These are phyloP conservation scores for Lepilemur ruficaudatus DNA, from an alignment of 2,797 vertebrate genomes.

Conservation along the genomic window DNA sequence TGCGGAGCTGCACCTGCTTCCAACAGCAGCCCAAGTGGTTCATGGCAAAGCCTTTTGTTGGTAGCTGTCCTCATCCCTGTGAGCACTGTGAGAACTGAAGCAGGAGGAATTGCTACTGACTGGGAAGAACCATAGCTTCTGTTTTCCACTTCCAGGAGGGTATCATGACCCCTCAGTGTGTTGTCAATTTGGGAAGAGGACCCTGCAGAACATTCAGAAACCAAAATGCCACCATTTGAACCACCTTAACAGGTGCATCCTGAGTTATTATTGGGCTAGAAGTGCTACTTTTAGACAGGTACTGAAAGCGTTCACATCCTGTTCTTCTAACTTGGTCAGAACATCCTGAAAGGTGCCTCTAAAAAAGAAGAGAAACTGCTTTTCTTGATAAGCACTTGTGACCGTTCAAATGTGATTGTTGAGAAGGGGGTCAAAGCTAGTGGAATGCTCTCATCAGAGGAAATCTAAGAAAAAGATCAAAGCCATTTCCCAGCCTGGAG, in stretches of 20 bases:
- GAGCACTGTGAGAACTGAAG: background rate
- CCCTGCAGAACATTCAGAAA: conserved; percentile 37
- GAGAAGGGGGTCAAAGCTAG: background rate
- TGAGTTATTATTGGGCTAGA: conserved; percentile 42
- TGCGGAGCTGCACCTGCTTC: background rate
- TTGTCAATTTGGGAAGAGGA: background rate
- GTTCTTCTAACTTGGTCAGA: conserved; percentile 15
- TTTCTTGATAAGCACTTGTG: background rate
- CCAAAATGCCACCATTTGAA: background rate
- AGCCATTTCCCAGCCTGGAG: background rate
- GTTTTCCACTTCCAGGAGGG: background rate
- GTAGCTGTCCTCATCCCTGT: background rate
- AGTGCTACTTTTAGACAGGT: conserved; percentile 30
- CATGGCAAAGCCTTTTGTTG: background rate
- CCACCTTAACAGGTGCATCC: conserved; percentile 61
- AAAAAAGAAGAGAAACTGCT: conserved; percentile 1
- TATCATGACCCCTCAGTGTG: background rate
- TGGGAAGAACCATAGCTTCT: background rate
- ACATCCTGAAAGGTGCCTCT: background rate
- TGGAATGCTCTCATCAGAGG: background rate
- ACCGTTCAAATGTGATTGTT: background rate
- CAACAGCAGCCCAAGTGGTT: accelerated
- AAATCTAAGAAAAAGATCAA: background rate
- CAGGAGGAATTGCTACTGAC: background rate
- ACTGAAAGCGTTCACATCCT: conserved; percentile 42